Conservation (phyloP, 2,113 vertebrate genomes). For the Petrocephalus zakoni region DNA sequence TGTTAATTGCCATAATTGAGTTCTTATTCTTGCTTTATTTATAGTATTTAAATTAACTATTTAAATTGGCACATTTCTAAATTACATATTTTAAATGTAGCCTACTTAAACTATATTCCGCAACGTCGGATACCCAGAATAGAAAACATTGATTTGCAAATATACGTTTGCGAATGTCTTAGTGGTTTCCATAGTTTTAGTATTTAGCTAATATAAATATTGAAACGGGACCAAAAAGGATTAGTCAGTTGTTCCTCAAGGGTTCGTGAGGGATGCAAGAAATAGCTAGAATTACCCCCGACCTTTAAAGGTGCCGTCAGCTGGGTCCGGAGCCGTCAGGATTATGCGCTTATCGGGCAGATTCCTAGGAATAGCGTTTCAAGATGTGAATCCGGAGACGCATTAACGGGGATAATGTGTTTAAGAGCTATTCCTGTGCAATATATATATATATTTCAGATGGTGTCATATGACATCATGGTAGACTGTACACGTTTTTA, state of each 20-base stretch:
- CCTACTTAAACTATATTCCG: neutral
- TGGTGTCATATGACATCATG: conserved; percentile 13
- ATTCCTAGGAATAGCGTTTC: conserved; percentile 65
- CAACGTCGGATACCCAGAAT: neutral
- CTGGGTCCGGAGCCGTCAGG: neutral
- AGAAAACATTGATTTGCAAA: neutral
- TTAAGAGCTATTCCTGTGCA: conserved; percentile 55
- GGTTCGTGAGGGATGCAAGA: neutral
- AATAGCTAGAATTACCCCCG: neutral
- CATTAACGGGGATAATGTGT: conserved; percentile 35
- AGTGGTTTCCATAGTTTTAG: neutral
- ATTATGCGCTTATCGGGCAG: conserved; percentile 52
- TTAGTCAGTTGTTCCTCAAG: conserved; percentile 2
- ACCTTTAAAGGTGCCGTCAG: neutral
- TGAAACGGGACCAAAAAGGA: neutral
- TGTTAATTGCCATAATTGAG: neutral
- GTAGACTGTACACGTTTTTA: neutral
- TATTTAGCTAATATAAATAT: neutral
- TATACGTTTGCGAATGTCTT: neutral
- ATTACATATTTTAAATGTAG: neutral
- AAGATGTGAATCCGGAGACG: conserved; percentile 47
- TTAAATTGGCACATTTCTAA: neutral
- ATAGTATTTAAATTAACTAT: neutral
- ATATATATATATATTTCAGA: conserved; percentile 35
- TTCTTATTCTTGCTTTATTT: neutral